Evolutionary conservation across 1,140 invertebrate genomes (phyloP).

Genomic region (Myzus persicae): DNA sequence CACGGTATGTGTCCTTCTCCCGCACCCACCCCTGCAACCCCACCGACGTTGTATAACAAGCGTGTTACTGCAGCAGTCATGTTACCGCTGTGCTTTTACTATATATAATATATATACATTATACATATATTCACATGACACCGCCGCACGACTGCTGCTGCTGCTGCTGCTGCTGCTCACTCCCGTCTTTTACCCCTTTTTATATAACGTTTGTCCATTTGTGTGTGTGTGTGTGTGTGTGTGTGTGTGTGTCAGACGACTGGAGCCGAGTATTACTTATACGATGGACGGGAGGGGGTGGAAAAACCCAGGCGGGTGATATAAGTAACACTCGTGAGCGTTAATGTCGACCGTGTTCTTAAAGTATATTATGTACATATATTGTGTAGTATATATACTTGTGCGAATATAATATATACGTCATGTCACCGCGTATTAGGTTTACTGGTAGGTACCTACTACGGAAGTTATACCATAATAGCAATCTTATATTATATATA

Average conservation of each 20-base stretch:
- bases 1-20: not conserved
- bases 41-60: not conserved
- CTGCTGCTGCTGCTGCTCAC: not conserved
- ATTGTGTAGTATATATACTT: not conserved
- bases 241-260: not conserved
- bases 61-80: slow-evolving; percentile 12
- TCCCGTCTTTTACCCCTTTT: not conserved
- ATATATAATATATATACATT: not conserved
- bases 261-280: not conserved
- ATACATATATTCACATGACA: not conserved
- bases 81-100: not conserved
- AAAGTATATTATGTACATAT: not conserved
- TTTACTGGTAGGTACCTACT: too few relatives aligned
- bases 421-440: not conserved
- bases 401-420: not conserved
- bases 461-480: too few relatives aligned
- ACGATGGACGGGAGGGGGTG: not conserved
- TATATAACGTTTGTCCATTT: not conserved
- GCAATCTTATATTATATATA: too few relatives aligned
- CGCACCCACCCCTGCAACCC: not conserved
- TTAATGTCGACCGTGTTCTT: not conserved
- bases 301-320: not conserved
- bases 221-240: not conserved
- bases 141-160: not conserved
- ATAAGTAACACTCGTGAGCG: not conserved